Conservation (phyloP, 2,888 invertebrate species). For the Lasioglossum malachurum region DNA sequence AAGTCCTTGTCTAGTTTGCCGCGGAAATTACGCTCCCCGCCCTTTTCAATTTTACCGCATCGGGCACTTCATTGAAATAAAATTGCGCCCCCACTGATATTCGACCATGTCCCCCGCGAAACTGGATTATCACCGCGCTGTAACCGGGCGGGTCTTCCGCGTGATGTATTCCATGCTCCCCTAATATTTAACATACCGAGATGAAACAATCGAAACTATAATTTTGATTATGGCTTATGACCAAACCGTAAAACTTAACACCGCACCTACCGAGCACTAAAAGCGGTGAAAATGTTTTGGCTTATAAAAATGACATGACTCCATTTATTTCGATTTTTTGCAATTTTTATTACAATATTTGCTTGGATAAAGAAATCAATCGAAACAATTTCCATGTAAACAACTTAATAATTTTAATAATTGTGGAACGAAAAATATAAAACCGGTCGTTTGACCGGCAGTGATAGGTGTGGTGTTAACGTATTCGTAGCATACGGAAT, state of each 20-base stretch:
- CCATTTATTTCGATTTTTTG: no score
- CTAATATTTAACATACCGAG: background rate
- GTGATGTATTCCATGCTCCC: background rate
- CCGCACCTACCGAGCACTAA: no score
- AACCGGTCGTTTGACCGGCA: no score
- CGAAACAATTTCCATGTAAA: no score
- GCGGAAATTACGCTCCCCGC: conserved; percentile 65
- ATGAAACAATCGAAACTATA: background rate
- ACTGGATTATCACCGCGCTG: conserved; percentile 37
- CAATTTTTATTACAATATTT: no score
- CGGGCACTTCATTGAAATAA: conserved; percentile 58
- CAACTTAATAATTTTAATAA: no score
- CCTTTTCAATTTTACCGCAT: conserved; percentile 59
- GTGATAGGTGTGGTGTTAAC: background rate
- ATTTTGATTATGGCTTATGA: background rate
- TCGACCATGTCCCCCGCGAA: background rate
- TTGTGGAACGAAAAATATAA: no score
- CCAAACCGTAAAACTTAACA: background rate
- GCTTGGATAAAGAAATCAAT: no score
- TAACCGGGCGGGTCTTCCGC: conserved; percentile 10
- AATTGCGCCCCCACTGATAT: conserved; percentile 55
- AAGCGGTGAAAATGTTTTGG: no score
- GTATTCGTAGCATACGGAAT: background rate
- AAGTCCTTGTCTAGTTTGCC: conserved; percentile 54
- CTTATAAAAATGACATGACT: no score